Evolutionary conservation across 1,140 invertebrate species (phyloP), one percentile per base, ranked within the genome.

Genomic region (Brachionus asplanchnoidis): DNA sequence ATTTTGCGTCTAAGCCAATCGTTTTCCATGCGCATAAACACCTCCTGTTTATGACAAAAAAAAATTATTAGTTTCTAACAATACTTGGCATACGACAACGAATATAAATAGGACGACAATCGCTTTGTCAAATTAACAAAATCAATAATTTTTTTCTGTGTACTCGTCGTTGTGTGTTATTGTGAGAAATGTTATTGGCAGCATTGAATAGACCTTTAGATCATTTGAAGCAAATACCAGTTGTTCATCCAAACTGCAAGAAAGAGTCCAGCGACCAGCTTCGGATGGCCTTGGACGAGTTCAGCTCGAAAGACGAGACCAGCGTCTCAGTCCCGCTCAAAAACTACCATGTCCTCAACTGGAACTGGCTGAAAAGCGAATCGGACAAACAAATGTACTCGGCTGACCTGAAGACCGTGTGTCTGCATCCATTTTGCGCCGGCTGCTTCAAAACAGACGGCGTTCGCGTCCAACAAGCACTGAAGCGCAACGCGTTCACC

Each of bases 391-490:
- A 77, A 50, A 77, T 77, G 44, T 77, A 53, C 46, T 50, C 73
- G n/a, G 5, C n/a, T 9, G 44, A 77, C 26, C 14, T 46, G 7
- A 77, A 53, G 53, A 50, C 79, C 17, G 79, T 82, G 40, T 60
- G 53, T 66, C 42, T 82, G 8, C 79, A 82, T 68, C 79, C 53
- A 20, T 60, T 28, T 44, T 82, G 79, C 65, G 26, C 14, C 12
- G 65, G 79, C 44, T 82, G 79, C 42, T 82, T 82, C 60, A 68
- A 82, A 32, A 82, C 79, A 20, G 79, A 65, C 20, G 79, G 36
- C 7, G 53, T 68, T 20, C 79, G 79, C 20, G 17, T 68, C 2
- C 20, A 60, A 26, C 53, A 68, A 65, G n/a, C 50, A 9, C 6
- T 82, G 9, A 60, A 60, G 20, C 20, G 36, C 12, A 82, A 82